Percentiles rank a stretch among this genome's conserved stretches.
Conservation (phyloP, 2,113 vertebrate genomes). For the Pionites leucogaster region DNA sequence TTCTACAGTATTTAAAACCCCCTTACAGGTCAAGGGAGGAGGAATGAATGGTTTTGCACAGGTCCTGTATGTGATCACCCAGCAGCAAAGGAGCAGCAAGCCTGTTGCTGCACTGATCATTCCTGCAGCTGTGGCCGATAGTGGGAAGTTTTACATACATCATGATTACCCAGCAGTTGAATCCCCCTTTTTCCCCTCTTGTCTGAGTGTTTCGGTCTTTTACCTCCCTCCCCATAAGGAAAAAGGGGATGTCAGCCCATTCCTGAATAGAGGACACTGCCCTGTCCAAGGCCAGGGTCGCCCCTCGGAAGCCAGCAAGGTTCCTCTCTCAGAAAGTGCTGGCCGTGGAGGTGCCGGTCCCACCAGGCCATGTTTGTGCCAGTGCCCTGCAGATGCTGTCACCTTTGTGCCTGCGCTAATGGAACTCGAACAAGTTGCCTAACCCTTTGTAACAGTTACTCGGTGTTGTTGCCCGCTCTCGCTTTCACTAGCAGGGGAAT, state of each 20-base stretch:
- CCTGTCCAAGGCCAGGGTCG: fast-evolving
- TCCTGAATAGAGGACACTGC: not conserved
- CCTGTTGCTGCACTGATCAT: not conserved
- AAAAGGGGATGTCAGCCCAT: not conserved
- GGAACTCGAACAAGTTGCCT: no score
- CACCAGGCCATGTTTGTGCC: fast-evolving
- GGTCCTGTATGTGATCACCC: fast-evolving
- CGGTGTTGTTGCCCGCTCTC: not conserved
- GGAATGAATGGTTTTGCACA: not conserved
- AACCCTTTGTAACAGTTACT: not conserved
- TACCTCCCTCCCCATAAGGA: not conserved
- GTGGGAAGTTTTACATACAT: fast-evolving
- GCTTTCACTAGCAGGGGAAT: not conserved
- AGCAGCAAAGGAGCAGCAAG: not conserved
- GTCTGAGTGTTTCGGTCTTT: not conserved
- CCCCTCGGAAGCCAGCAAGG: not conserved
- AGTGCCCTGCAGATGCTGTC: not conserved
- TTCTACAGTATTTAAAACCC: not conserved
- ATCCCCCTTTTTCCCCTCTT: not conserved
- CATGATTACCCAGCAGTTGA: not conserved
- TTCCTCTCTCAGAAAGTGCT: not conserved
- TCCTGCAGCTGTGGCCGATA: fast-evolving
- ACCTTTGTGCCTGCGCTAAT: fast-evolving
- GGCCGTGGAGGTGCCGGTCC: not conserved
- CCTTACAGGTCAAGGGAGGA: not conserved